Evolutionary conservation across 1,140 invertebrate genomes (phyloP), one percentile per base, ranked within the genome.

Genomic region (Hesperophylax magnus): DNA sequence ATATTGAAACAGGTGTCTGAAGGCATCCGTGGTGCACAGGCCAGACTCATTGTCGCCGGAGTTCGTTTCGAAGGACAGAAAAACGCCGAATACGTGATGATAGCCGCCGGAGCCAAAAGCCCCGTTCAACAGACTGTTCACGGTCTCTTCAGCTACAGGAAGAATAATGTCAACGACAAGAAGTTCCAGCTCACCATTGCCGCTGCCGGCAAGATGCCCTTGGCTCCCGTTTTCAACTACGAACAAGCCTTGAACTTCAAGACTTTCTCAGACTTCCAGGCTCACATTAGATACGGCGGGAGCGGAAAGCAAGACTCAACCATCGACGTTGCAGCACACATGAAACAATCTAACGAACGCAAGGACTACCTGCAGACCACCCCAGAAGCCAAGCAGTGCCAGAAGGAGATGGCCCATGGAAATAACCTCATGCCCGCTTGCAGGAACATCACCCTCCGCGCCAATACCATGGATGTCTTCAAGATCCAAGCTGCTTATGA

Each of bases 401-500:
- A 86, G 53, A 60, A 88, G 54, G 86, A 94, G 84, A 91, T 91
- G 83, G 85, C 89, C 56, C 75, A 89, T 77, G 90, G 89, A 17
- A 92, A 93, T 84, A 87, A 91, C 75, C 89, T 91, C 78, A 86
- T 91, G 31, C 85, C 85, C 2, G 86, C 88, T 80, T 94, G 93
- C 84, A 89, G 91, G 58, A 89, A 91, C 54, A 86, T 90, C 69
- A 91, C 90, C 14, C 80, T 88, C 8, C 83, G 85, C 24, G 90
- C 91, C 3, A 89, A 90, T 27, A 85, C 89, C 31, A 86, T 91
- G 5, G 90, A 94, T 83, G 83, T 86, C 69, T 83, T 90, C 22
- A 87, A 88, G 56, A 81, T 90, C 6, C 81, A 87, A 15, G 82
- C 91, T 8, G 85, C 89, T 14, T 92, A 90, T 85, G 87, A 92